These are phyloP conservation scores for Polypterus senegalus DNA, from an alignment of 2,113 vertebrate genomes.

Conservation along the genomic window DNA sequence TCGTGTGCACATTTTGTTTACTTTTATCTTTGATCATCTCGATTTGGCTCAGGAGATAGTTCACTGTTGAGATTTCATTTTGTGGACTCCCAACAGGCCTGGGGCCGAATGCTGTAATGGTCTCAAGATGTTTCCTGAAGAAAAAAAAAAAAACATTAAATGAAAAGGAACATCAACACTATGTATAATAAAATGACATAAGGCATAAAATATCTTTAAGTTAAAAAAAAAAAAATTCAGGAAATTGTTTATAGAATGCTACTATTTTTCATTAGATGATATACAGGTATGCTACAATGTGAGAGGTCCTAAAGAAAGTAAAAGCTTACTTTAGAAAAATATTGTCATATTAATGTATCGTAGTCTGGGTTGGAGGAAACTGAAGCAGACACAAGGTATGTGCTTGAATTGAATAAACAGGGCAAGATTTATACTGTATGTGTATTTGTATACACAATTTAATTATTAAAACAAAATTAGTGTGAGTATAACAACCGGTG, in stretches of 20 bases:
- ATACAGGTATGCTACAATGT: neutral
- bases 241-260: slow-evolving; percentile 1
- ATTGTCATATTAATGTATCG: too few relatives aligned
- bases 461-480: too few relatives aligned
- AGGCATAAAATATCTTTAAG: neutral
- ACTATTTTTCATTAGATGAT: neutral
- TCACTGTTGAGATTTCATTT: slow-evolving; percentile 82
- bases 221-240: slow-evolving; percentile 1
- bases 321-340: neutral
- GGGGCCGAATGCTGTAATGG: slow-evolving; percentile 78
- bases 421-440: too few relatives aligned
- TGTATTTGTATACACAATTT: too few relatives aligned
- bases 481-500: too few relatives aligned
- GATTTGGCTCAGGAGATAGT: slow-evolving; percentile 77
- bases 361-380: too few relatives aligned
- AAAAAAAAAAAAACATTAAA: neutral
- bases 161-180: neutral
- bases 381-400: too few relatives aligned
- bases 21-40: slow-evolving; percentile 56
- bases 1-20: slow-evolving; percentile 43
- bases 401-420: too few relatives aligned
- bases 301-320: neutral
- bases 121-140: slow-evolving; percentile 71
- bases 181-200: too few relatives aligned
- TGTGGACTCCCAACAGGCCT: slow-evolving; percentile 79